Base-by-base conservation (phyloP, 2,797 vertebrate species). In the Silurus lanzhouensis region DNA sequence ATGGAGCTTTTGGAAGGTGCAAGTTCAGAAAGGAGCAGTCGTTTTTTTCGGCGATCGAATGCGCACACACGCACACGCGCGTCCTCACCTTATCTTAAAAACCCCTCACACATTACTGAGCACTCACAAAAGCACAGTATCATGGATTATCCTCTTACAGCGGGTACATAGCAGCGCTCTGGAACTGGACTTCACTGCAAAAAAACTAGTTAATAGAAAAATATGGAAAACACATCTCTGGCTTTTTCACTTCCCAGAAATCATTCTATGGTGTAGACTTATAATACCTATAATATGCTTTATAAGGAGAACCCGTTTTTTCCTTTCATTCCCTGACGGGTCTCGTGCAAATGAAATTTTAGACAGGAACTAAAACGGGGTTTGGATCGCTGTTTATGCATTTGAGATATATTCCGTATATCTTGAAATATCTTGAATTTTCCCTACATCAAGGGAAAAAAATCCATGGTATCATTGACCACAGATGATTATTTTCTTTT, bases 11-110 rank as follows among this genome's bases (percentile, higher is more conserved):
- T 38, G 71, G 1, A 83, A 93, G 92, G 91, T 92, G 87, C 84
- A 92, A 93, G 92, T 93, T 93, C 91, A 91, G 86, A 87, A 89
- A 92, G 90, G 90, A 91, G 87, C 91, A 92, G 91, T 17, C 89
- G 84, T 60, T 52, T 27, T 27, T 84, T 91, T 85, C 67, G 19
- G 72, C 81, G 79, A 88, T 90, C 90, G 91, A 89, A 89, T 91
- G 88, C 92, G 92, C 22, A 74, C 22, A 74, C 8, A 14, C 44
- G 5, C 46, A 52, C 88, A 89, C 63, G 25, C 27, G 31, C 83
- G 86, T 55, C 61, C 90, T 85, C 88, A 72, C 82, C 82, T 82
- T 82, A 87, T 86, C 81, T 80, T 17, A 79, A 84, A 82, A 8
- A 58, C 27, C 25, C 64, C 80, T 13, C 87, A 84, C 89, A 86